Base-by-base conservation (phyloP, 1,140 invertebrate species). In the Pseudomyrmex dendroicus region DNA sequence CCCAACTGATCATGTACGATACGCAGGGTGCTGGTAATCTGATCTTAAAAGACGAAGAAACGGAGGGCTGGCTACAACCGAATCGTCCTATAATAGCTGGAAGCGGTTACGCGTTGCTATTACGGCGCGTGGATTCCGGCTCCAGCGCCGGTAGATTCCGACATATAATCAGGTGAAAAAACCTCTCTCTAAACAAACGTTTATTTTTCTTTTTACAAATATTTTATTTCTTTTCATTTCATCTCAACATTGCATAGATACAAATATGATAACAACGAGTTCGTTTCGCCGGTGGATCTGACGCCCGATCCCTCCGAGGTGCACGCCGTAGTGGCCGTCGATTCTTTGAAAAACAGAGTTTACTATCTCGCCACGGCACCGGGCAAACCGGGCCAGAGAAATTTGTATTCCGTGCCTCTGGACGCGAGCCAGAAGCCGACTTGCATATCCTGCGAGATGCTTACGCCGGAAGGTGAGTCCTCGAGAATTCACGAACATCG, bases 301-400 rank as follows among this genome's bases (percentile, higher is more conserved):
- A 94, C 92, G 52, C 95, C 95, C 25, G 94, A 94, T 25, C 91
- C 92, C 9, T 90, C 87, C 8, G 94, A 92, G 46, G 93, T 95
- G 4, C 94, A 94, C 7, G 93, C 93, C 91, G 93, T 95, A 57
- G 66, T 94, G 54, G 91, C 91, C n/a, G 92, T 92, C 13, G 94
- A 95, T 86, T 92, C 92, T 2, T 90, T 92, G 59, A 92, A 82
- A 66, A 87, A 67, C 44, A 86, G 59, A 82, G 83, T 93, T 85
- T 95, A 95, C 90, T 96, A 94, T 91, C 92, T 95, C 13, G 94
- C 93, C 10, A 95, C 94, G 3, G 90, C 93, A 44, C 83, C 91
- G 0, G 89, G 89, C 48, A 80, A 88, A 61, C 95, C 95, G 1
- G 95, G 94, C 89, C 92, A 92, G 66, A 93, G 94, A 9, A 93